Evolutionary conservation across 2,797 vertebrate genomes (phyloP).

Genomic region (Coluber constrictor): DNA sequence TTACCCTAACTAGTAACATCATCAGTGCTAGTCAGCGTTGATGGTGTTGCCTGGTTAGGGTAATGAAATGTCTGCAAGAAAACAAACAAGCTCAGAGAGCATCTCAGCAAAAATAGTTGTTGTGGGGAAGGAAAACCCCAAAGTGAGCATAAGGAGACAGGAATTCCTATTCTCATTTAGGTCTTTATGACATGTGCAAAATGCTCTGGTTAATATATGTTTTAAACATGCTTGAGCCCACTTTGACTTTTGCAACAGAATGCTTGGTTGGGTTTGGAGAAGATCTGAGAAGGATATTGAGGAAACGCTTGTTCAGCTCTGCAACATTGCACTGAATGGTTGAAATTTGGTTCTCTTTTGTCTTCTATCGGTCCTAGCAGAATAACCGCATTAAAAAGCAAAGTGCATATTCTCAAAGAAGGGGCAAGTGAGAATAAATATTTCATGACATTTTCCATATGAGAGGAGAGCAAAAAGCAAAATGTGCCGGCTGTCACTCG

Average conservation of each 20-base stretch:
- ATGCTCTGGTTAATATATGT: neutral
- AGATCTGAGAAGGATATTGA: neutral
- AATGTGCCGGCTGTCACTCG: neutral
- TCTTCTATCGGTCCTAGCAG: neutral
- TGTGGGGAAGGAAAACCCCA: neutral
- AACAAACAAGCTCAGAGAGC: no score
- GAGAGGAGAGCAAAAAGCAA: neutral
- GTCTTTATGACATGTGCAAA: neutral
- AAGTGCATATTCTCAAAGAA: neutral
- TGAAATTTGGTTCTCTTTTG: neutral
- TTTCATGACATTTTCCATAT: constrained; percentile 1
- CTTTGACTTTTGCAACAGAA: neutral
- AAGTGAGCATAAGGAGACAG: neutral
- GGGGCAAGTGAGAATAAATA: neutral
- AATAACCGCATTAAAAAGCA: neutral
- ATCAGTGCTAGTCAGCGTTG: no score
- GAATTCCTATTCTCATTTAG: neutral
- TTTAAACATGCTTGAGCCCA: neutral
- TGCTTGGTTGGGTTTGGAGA: neutral
- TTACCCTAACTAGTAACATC: no score
- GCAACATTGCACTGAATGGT: neutral
- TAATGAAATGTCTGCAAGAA: no score
- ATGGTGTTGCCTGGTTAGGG: no score
- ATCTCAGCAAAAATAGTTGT: neutral
- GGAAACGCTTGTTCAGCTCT: neutral